Percentiles rank a stretch among this genome's conserved stretches.
Conservation (phyloP, 2,888 invertebrate genomes). For the Drosophila koepferae region DNA sequence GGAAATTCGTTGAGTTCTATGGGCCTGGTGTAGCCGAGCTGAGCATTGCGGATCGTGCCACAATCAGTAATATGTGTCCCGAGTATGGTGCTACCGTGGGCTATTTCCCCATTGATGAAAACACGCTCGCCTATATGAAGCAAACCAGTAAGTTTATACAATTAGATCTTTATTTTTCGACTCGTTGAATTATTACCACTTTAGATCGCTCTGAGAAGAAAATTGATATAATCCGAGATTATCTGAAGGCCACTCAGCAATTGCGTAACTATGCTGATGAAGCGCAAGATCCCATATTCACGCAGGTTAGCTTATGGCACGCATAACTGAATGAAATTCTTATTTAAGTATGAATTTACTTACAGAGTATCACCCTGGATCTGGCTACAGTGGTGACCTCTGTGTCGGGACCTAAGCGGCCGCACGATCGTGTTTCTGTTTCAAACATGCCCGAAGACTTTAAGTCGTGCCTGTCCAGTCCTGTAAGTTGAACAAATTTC, state of each 20-base stretch:
- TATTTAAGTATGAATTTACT: constrained; percentile 11
- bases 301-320: constrained; percentile 85
- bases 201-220: constrained; percentile 92
- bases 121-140: constrained; percentile 92
- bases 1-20: constrained; percentile 99
- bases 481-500: constrained; percentile 88
- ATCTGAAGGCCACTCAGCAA: constrained; percentile 92
- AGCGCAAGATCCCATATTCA: constrained; percentile 92
- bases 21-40: constrained; percentile 96
- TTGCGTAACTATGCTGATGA: constrained; percentile 92
- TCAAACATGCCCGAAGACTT: constrained; percentile 96
- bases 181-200: neutral
- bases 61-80: constrained; percentile 99
- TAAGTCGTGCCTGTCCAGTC: constrained; percentile 91
- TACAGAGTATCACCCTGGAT: constrained; percentile 88
- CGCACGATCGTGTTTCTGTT: constrained; percentile 97
- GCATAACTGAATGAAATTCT: neutral
- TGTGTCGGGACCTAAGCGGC: constrained; percentile 98
- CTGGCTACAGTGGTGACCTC: constrained; percentile 95
- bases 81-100: constrained; percentile 99
- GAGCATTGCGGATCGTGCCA: constrained; percentile 98
- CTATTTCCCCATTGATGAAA: constrained; percentile 95
- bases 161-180: neutral
- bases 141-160: constrained; percentile 89
- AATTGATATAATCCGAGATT: constrained; percentile 91